Percentiles rank a stretch among this genome's conserved stretches.
Conservation (phyloP, 2,888 invertebrate species). For the Liposcelis brunnea region DNA sequence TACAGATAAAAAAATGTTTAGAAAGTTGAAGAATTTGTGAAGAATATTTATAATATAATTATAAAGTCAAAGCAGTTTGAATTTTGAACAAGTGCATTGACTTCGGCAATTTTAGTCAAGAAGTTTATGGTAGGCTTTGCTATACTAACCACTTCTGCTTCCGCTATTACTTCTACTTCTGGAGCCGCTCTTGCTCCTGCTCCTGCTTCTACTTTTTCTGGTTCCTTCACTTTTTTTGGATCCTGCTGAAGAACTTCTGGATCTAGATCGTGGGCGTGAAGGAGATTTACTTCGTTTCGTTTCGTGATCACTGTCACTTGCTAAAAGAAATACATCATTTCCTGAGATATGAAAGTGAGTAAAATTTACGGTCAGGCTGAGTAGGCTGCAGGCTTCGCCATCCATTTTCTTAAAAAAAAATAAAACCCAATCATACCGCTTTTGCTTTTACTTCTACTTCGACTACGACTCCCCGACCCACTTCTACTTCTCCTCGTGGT, state of each 20-base stretch:
- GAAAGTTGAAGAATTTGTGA: too few species aligned
- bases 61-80: too few species aligned
- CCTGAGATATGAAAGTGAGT: too few species aligned
- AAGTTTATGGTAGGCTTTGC: too few species aligned
- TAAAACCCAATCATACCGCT: too few species aligned
- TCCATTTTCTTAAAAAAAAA: too few species aligned
- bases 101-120: too few species aligned
- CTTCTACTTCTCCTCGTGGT: conserved; percentile 8
- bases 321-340: not conserved
- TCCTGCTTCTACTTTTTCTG: conserved; percentile 8
- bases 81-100: too few species aligned
- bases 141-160: not conserved
- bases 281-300: conserved; percentile 1
- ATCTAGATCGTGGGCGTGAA: conserved; percentile 1
- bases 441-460: conserved; percentile 8
- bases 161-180: conserved; percentile 10
- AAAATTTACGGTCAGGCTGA: too few species aligned
- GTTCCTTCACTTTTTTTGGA: conserved; percentile 10
- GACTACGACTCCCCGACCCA: conserved; percentile 1
- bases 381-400: too few species aligned
- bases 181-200: not conserved
- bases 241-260: conserved; percentile 2
- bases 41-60: too few species aligned
- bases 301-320: conserved; percentile 9
- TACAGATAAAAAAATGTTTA: too few species aligned